Base-by-base conservation (phyloP, 2,113 vertebrate genomes). In the Chaetodon auriga region DNA sequence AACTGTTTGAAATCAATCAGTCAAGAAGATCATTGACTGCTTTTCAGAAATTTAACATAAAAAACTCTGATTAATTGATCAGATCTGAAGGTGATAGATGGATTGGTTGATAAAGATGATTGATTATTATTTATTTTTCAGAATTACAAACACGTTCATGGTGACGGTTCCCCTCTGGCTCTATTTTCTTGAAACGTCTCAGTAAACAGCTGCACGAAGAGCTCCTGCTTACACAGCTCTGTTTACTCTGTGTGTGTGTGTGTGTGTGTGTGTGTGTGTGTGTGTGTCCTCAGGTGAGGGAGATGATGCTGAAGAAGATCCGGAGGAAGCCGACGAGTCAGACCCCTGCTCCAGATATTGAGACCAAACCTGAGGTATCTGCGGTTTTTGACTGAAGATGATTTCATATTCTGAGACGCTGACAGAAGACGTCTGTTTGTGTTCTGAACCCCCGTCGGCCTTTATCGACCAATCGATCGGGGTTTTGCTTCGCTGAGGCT, bases 251-350 rank as follows among this genome's bases (percentile, higher is more conserved):
- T 63, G 36, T 41, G 55, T 60, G 25, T 60, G 61, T 45, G 62
- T 64, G 11, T 64, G 62, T 23, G 19, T 62, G 70, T 72, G 54
- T 63, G 72, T 35, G 2, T 51, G 9, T 72, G 36, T 68, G 25
- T 81, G 25, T 82, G 69, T 80, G 21, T 81, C 5, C 82, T 45
- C 48, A 87, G 88, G 57, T 49, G 58, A 54, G 16, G 75, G 43
- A 13, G 90, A 90, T 6, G 90, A 83, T 3, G 82, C 48, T 10
- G 88, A 93, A 3, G 94, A 90, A 0, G 84, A 92, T 23, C 69
- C 78, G 15, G 90, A 90, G 3, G 92, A 90, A 35, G 84, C 48
- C 2, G 86, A 87, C 6, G 89, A 92, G 0, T 84, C 70, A 1
- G 90, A 95, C 69, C 53, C 66, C 11, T 10, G n/a, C 25, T 55